Evolutionary conservation across 37 sponge, comb jelly and placozoan species (phyloP).

Genomic region (Bolinopsis microptera): DNA sequence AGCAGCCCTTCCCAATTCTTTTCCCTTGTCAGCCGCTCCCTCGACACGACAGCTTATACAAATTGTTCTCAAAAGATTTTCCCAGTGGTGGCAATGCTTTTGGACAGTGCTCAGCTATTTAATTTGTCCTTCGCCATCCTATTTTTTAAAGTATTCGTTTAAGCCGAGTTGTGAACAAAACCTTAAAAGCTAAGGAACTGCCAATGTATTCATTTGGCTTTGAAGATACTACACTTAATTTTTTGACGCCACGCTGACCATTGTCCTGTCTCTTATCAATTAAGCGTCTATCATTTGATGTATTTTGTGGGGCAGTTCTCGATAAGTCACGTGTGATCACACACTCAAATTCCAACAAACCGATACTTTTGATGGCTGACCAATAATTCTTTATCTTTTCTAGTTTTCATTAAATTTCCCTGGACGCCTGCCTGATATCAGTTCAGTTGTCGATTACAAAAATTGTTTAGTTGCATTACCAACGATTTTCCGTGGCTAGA

Average conservation of each 20-base stretch:
- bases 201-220: not conserved
- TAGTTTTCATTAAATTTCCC: not conserved
- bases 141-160: not conserved
- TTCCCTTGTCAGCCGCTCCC: conserved; percentile 20
- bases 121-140: no score
- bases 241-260: not conserved
- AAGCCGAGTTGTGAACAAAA: no score
- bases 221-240: not conserved
- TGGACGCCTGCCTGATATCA: not conserved
- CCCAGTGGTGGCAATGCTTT: not conserved
- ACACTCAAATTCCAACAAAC: not conserved
- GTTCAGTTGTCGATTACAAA: not conserved
- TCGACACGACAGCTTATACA: not conserved
- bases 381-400: not conserved
- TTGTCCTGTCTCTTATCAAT: conserved; percentile 4
- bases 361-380: not conserved
- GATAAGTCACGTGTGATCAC: not conserved
- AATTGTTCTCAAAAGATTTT: not conserved
- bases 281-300: not conserved
- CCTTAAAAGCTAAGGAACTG: not conserved
- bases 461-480: not conserved
- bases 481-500: no score
- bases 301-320: not conserved
- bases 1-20: not conserved
- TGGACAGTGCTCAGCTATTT: not conserved